Percentiles rank a stretch among this genome's conserved stretches.
Evolutionary conservation across 2,888 invertebrate genomes (phyloP).

Genomic region (Synergus laeviventris): DNA sequence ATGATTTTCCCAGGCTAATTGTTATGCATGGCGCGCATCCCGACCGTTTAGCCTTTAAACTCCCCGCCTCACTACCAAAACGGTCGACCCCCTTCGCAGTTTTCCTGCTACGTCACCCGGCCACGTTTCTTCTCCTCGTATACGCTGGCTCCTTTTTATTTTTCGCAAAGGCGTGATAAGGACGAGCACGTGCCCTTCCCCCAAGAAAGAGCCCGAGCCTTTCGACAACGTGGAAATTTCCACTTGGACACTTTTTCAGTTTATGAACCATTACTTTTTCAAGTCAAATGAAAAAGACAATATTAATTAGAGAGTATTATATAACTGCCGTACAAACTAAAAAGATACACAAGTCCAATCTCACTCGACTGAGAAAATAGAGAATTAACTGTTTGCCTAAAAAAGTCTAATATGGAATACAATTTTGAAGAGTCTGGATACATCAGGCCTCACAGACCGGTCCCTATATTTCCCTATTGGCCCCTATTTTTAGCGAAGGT

Average conservation of each 20-base stretch:
- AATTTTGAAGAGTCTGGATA: no score
- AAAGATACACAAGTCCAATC: no score
- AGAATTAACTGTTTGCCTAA: no score
- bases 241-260: conserved; percentile 50
- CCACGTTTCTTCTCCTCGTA: conserved; percentile 43
- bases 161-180: conserved; percentile 64
- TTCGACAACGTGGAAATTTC: conserved; percentile 49
- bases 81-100: conserved; percentile 44
- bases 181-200: conserved; percentile 61
- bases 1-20: conserved; percentile 75
- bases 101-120: conserved; percentile 45
- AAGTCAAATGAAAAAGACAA: neutral
- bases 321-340: no score
- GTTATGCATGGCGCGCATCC: conserved; percentile 74
- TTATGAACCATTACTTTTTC: conserved; percentile 39
- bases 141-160: conserved; percentile 47
- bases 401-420: no score
- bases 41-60: conserved; percentile 63
- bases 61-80: conserved; percentile 44
- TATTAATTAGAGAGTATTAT: neutral
- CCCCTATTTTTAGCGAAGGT: no score
- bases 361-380: no score
- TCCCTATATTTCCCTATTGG: no score
- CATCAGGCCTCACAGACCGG: no score
- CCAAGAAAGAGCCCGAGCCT: conserved; percentile 45